Evolutionary conservation across 2,113 vertebrate species (phyloP).

Genomic region (Isurus oxyrinchus): DNA sequence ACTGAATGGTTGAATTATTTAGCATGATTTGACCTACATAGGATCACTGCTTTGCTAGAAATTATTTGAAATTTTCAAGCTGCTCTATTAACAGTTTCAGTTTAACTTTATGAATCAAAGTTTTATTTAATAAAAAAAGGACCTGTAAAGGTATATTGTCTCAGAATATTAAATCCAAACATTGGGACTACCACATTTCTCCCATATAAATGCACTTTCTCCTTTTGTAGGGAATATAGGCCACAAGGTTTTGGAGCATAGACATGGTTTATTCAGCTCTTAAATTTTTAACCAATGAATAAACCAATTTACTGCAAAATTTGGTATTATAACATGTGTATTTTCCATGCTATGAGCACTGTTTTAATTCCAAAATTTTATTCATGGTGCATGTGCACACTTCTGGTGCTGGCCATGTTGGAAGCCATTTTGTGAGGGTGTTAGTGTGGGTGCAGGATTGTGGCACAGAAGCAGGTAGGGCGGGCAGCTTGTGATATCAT

Average conservation of each 20-base stretch:
- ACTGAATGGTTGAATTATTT: slow-evolving; percentile 32
- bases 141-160: background rate
- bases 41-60: background rate
- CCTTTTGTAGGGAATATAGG: background rate
- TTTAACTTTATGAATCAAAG: background rate
- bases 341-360: no score
- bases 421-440: background rate
- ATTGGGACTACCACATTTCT: background rate
- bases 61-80: slow-evolving; percentile 16
- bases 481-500: background rate
- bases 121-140: background rate
- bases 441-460: background rate
- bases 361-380: background rate
- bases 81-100: background rate
- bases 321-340: no score
- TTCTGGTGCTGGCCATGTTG: background rate
- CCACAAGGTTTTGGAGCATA: background rate
- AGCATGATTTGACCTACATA: background rate
- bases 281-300: background rate
- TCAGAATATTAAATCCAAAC: background rate
- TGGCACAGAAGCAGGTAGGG: background rate
- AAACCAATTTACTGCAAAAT: background rate
- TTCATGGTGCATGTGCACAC: background rate
- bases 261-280: background rate
- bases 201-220: background rate